Evolutionary conservation across 2,888 invertebrate genomes (phyloP).

Genomic region (Mimumesa dahlbomi): DNA sequence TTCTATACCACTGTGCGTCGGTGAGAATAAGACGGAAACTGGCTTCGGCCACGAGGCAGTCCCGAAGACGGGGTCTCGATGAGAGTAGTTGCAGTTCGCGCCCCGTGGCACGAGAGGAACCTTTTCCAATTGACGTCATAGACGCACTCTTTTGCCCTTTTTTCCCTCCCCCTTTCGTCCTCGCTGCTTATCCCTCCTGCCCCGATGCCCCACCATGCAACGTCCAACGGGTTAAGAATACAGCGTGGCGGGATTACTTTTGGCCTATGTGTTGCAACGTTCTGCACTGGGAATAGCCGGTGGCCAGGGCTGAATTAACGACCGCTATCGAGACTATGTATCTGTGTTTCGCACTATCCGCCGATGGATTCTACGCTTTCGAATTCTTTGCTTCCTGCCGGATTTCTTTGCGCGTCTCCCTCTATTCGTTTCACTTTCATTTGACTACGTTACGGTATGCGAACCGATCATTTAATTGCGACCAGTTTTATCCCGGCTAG

Average conservation of each 20-base stretch:
- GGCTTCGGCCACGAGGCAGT: conserved; percentile 27
- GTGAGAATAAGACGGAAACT: conserved; percentile 30
- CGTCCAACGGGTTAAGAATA: conserved; percentile 72
- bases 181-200: conserved; percentile 5
- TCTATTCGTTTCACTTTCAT: no score
- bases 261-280: conserved; percentile 71
- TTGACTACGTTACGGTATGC: no score
- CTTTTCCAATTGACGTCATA: conserved; percentile 80
- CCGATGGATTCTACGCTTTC: not conserved
- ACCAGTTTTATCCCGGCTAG: no score
- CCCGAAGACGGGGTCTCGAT: conserved; percentile 36
- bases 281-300: conserved; percentile 73
- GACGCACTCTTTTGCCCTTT: conserved; percentile 70
- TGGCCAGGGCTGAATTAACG: conserved; percentile 69
- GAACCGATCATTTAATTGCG: no score
- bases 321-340: conserved; percentile 48
- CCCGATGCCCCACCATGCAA: conserved; percentile 24
- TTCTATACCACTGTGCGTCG: conserved; percentile 35
- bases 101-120: conserved; percentile 70
- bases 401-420: no score
- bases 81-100: conserved; percentile 52
- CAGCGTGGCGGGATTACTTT: conserved; percentile 70
- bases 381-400: not conserved
- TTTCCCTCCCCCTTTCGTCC: conserved; percentile 50
- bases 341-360: not conserved